phyloP scores from a whole-genome alignment of 2,888 invertebrate genomes.

The Andrena trimmerana region DNA sequence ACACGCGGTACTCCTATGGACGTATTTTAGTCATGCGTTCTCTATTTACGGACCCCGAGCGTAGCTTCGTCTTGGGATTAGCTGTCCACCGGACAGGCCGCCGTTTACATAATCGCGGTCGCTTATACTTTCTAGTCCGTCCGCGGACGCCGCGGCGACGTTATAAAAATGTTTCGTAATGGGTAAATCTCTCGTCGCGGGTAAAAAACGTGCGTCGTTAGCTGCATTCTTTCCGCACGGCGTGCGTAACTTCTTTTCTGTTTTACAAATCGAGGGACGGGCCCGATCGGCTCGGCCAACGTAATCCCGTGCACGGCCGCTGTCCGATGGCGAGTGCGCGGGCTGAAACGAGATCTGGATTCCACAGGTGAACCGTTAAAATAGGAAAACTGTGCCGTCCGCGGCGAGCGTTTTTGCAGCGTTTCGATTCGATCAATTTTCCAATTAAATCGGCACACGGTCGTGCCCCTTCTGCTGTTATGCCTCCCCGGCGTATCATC shows the following conservation, averaged over 20 bases:
- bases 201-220: constrained; percentile 49
- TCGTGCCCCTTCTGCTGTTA: not conserved
- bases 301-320: constrained; percentile 28
- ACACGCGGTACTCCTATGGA: not conserved
- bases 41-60: not conserved
- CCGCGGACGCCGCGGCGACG: constrained; percentile 32
- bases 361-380: constrained; percentile 49
- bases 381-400: constrained; percentile 49
- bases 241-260: constrained; percentile 17
- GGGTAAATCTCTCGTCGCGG: constrained; percentile 31
- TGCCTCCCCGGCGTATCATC: not conserved
- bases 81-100: constrained; percentile 24
- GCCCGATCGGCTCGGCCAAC: constrained; percentile 11
- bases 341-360: constrained; percentile 47
- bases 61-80: constrained; percentile 31
- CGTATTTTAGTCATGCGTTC: not conserved
- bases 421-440: constrained; percentile 36
- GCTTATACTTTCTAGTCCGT: constrained; percentile 58
- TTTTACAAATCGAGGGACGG: constrained; percentile 12
- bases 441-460: not conserved
- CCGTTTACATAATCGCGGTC: constrained; percentile 51
- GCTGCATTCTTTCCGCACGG: constrained; percentile 38
- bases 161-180: constrained; percentile 57
- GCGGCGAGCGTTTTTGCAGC: constrained; percentile 9
- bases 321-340: constrained; percentile 24